A percentile compares a stretch with the other conserved stretches of the same genome.
These are phyloP conservation scores for Watsonalla binaria DNA, from an alignment of 2,888 invertebrate species.

Conservation along the genomic window DNA sequence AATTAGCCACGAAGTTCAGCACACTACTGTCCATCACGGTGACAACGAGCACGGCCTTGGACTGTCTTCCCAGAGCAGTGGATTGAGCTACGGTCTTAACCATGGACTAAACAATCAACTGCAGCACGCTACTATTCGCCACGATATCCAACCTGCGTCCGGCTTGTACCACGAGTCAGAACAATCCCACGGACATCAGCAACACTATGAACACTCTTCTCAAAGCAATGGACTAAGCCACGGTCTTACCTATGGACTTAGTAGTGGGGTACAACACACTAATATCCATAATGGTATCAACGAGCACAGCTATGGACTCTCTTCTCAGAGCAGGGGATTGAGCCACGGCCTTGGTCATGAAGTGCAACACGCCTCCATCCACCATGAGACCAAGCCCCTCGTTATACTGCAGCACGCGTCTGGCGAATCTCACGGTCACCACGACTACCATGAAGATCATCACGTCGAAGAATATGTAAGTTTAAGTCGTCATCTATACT, in stretches of 20 bases:
- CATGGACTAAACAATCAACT: background rate
- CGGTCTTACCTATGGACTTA: constrained; percentile 4
- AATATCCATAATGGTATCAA: background rate
- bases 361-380: background rate
- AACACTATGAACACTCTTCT: background rate
- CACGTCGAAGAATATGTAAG: constrained; percentile 7
- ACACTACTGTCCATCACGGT: background rate
- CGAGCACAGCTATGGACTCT: background rate
- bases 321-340: background rate
- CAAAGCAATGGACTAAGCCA: background rate
- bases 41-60: background rate
- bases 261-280: background rate
- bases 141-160: background rate
- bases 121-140: background rate
- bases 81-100: background rate
- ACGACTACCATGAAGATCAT: constrained; percentile 7
- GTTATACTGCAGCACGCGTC: background rate
- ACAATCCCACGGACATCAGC: background rate
- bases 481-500: no score
- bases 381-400: background rate
- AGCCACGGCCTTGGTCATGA: background rate
- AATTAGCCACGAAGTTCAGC: no score
- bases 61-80: background rate
- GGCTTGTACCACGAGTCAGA: background rate
- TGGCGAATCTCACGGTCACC: constrained; percentile 5